Conservation (phyloP, 2,113 vertebrate genomes). For the Macquaria australasica region DNA sequence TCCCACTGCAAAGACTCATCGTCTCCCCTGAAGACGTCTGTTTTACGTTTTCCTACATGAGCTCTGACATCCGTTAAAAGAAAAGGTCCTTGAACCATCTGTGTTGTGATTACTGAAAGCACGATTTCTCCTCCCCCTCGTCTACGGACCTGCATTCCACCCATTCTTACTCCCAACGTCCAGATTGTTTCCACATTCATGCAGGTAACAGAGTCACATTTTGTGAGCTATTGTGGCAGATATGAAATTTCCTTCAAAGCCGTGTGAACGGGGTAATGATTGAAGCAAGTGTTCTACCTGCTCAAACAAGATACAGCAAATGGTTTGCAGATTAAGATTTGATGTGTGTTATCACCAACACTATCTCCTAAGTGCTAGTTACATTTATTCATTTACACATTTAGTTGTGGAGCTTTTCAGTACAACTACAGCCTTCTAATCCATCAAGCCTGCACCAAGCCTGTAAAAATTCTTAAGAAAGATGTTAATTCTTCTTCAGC, state of each 20-base stretch:
- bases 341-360: not conserved
- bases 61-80: conserved; percentile 69
- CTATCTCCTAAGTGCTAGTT: not conserved
- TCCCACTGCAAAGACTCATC: conserved; percentile 44
- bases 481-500: not conserved
- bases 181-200: conserved; percentile 66
- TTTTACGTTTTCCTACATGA: conserved; percentile 69
- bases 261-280: not conserved
- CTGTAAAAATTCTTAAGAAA: not conserved
- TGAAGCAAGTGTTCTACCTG: not conserved
- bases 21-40: conserved; percentile 55
- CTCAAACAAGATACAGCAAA: not conserved
- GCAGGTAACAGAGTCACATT: conserved; percentile 58
- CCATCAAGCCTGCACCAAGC: not conserved
- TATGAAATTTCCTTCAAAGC: not conserved
- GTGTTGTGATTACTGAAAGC: conserved; percentile 71
- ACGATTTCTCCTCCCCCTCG: conserved; percentile 56
- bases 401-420: not conserved
- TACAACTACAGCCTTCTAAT: not conserved
- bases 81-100: conserved; percentile 73
- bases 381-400: not conserved
- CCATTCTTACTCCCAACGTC: conserved; percentile 66
- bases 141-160: conserved; percentile 72
- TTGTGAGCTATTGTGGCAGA: not conserved
- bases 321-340: not conserved